Evolutionary conservation across 1,140 invertebrate genomes (phyloP), one percentile per base, ranked within the genome.

Genomic region (Paraescarpia echinospica): DNA sequence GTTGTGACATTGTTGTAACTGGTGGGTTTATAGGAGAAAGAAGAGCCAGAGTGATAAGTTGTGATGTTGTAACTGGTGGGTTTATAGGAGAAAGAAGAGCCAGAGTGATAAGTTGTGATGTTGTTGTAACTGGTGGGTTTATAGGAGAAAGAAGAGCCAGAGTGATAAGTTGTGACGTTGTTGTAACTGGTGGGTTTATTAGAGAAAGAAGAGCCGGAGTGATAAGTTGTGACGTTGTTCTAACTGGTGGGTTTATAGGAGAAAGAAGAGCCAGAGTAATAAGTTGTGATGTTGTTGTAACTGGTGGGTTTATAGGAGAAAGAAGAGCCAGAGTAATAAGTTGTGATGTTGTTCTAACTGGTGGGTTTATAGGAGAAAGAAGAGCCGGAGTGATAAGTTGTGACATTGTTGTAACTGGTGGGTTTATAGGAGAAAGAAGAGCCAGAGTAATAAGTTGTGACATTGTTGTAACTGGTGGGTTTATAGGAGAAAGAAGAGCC

Each of bases 191-290:
- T 34, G 35, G 35, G n/a, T n/a, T n/a, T n/a, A n/a, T n/a, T 99
- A 98, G 97, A 98, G 95, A 99, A 99, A 97, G 99, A 99, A 96
- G 98, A 99, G 96, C 98, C 98, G 92, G 98, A 99, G 94, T 98
- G n/a, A n/a, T n/a, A n/a, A n/a, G 41, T 12, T 41, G 41, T 41
- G 14, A 89, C n/a, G 88, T 41, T 31, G 22, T 89, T 4, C 4
- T 91, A 33, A 6, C n/a, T 91, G 9, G 92, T 91, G 93, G 94
- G 94, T 93, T 93, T 94, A 96, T 96, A 99, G 98, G 97, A 98
- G 95, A 99, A 99, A 97, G 99, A 99, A 96, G 98, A 99, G 96
- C 98, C 98, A 92, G 98, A 99, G 94, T 98, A 98, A n/a, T n/a
- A n/a, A n/a, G 41, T 12, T 41, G 41, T 41, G 14, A 89, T n/a